Evolutionary conservation across 1,140 invertebrate species (phyloP).

Genomic region (Zeugodacus cucurbitae): DNA sequence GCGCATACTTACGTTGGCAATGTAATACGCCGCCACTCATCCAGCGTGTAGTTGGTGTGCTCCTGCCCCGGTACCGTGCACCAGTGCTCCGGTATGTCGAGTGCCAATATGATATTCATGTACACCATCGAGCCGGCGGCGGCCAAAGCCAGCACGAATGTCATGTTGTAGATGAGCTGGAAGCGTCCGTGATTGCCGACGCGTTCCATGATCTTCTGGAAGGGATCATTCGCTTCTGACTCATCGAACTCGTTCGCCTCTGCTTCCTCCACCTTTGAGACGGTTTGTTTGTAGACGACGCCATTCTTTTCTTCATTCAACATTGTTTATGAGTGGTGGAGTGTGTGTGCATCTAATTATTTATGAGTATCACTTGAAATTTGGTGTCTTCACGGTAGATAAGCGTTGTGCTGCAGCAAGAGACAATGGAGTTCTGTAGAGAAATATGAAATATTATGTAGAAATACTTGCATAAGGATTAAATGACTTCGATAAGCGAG

Average conservation of each 20-base stretch:
- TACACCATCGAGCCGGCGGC: conserved; percentile 65
- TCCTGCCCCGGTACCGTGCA: conserved; percentile 68
- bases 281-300: background rate
- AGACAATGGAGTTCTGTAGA: background rate
- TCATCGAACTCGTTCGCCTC: conserved; percentile 41
- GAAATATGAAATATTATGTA: too few species aligned
- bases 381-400: background rate
- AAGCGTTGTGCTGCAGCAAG: background rate
- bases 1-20: conserved; percentile 66
- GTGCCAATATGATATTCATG: conserved; percentile 68
- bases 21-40: conserved; percentile 67
- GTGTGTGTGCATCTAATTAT: background rate
- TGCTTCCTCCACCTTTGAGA: background rate
- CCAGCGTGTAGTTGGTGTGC: conserved; percentile 65
- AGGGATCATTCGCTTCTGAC: conserved; percentile 65
- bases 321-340: background rate
- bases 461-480: background rate
- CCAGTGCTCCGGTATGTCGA: conserved; percentile 70
- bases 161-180: conserved; percentile 67
- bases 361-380: background rate
- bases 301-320: background rate
- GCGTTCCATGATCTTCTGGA: conserved; percentile 67
- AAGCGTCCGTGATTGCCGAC: conserved; percentile 69
- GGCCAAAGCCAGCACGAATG: conserved; percentile 66
- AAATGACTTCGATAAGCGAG: background rate